Base-by-base conservation (phyloP, 2,113 vertebrate genomes). In the Perca schrenkii region DNA sequence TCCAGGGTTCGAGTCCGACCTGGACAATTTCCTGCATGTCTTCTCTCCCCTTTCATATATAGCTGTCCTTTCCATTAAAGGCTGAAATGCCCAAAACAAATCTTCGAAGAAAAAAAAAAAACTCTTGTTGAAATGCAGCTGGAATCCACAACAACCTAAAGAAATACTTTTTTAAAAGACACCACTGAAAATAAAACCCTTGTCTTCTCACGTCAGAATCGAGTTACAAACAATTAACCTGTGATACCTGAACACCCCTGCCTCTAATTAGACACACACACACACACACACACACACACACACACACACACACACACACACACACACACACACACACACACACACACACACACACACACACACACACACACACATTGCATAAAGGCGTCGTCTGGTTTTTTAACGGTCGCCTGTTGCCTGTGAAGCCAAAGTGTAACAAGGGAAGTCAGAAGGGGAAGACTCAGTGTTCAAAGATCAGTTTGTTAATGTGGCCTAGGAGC, bases 221-320 rank as follows among this genome's bases (percentile, higher is more conserved):
- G 2, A 49, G 83, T 91, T 86, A 82, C 90, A 88, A 69, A 69
- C 60, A 79, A 63, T 47, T 54, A 58, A 79, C 78, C 78, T 56
- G 75, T 83, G 88, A 87, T 22, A 87, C 77, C 65, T 79, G 73
- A 91, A 91, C 77, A 74, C 82, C 80, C 71, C 74, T 56, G 47
- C 46, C 82, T 81, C 87, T 86, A 88, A 92, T 90, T 87, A 86
- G 86, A 72, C 43, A 13, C 61, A 28, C 60, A 66, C 56, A 62
- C 86, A 31, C 22, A 65, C 22, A 54, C 58, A 53, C 34, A 63
- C 63, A 62, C 47, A 72, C 58, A 65, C 46, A 62, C 46, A 64
- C 46, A 69, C 17, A 54, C 74, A 36, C 61, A 62, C 54, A 62
- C 25, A 25, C 25, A 25, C 25, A 25, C 25, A 25, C 25, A 25